Evolutionary conservation across 64 coral and sea anemone species (phyloP).

Genomic region (Pocillopora verrucosa): DNA sequence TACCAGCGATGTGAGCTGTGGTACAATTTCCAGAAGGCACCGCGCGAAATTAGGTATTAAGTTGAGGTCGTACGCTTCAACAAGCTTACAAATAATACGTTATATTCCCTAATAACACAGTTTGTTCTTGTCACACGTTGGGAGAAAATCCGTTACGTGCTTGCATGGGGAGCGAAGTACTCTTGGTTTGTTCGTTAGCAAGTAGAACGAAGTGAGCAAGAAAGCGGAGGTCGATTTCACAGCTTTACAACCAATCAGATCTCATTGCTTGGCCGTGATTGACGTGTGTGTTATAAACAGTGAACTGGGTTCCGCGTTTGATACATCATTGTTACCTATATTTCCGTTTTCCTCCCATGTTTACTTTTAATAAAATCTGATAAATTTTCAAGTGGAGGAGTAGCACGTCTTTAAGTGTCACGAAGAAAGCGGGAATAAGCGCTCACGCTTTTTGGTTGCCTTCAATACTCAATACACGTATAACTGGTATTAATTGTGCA

Average conservation of each 20-base stretch:
- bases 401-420: neutral
- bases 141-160: constrained; percentile 2
- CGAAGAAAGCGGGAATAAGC: neutral
- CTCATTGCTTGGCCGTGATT: constrained; percentile 2
- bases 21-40: neutral
- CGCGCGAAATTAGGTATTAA: neutral
- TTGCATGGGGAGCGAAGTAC: neutral
- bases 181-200: neutral
- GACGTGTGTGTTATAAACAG: constrained; percentile 8
- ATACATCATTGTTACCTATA: constrained; percentile 42
- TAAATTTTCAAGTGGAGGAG: constrained; percentile 26
- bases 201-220: neutral
- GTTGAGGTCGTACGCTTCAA: neutral
- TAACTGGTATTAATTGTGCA: neutral
- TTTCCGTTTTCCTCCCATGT: constrained; percentile 33
- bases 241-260: constrained; percentile 24
- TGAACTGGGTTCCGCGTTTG: constrained; percentile 14
- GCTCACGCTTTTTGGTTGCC: neutral
- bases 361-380: constrained; percentile 29
- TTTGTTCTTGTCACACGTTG: neutral
- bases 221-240: constrained; percentile 5
- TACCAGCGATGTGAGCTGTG: neutral
- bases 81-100: neutral
- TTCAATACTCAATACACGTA: neutral
- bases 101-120: neutral